Evolutionary conservation across 92 coral and sea anemone genomes (phyloP).

Genomic region (Isaurus tuberculatus): DNA sequence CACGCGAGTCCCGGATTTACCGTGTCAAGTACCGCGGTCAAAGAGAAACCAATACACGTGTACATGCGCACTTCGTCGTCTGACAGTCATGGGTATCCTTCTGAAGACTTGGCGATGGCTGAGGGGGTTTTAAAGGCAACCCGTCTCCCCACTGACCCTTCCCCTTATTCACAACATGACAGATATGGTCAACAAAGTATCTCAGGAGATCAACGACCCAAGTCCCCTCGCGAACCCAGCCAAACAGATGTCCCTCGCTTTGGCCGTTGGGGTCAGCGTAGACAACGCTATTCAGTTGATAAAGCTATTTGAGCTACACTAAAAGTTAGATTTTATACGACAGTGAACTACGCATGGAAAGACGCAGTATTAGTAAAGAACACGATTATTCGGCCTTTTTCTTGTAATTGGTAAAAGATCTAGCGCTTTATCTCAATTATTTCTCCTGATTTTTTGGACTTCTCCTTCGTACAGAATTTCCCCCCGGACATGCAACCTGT

Average conservation of each 20-base stretch:
- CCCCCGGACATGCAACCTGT: too few species aligned
- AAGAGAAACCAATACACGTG: slow-evolving; percentile 14
- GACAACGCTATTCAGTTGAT: slow-evolving; percentile 2
- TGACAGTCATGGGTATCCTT: not conserved
- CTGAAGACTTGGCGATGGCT: slow-evolving; percentile 30
- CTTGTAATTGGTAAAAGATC: too few species aligned
- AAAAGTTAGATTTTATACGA: not conserved
- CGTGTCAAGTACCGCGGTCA: slow-evolving; percentile 37
- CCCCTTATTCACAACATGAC: not conserved
- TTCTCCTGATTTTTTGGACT: too few species aligned
- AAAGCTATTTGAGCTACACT: not conserved
- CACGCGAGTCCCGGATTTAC: slow-evolving; percentile 38
- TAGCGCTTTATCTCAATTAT: too few species aligned
- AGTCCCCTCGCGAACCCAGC: not conserved
- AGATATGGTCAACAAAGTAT: not conserved
- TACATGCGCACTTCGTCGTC: slow-evolving; percentile 24
- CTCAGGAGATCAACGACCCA: slow-evolving; percentile 5
- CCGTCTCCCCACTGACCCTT: slow-evolving; percentile 19
- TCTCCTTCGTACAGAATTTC: too few species aligned
- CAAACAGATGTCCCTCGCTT: slow-evolving; percentile 6
- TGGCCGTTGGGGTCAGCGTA: slow-evolving; percentile 35
- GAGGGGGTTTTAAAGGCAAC: slow-evolving; percentile 3
- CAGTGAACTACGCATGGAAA: too few species aligned
- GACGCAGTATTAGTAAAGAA: too few species aligned
- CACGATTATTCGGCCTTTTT: too few species aligned